These are phyloP conservation scores for Chymomyza costata DNA, from an alignment of 1,140 invertebrate genomes.

Conservation along the genomic window DNA sequence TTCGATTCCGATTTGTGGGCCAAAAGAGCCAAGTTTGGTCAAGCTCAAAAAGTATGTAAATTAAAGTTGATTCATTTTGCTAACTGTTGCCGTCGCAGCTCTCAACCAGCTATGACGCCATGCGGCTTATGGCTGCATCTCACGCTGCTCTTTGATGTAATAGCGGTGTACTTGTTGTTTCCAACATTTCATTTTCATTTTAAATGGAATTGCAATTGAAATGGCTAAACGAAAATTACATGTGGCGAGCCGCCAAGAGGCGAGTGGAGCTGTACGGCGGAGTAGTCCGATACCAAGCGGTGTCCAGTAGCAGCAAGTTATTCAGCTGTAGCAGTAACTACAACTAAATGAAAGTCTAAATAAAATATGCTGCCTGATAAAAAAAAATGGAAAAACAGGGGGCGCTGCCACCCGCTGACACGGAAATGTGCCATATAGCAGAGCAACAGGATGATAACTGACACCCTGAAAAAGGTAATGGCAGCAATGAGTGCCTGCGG, in stretches of 20 bases:
- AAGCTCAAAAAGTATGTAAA: constrained; percentile 47
- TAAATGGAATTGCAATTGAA: constrained; percentile 58
- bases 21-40: constrained; percentile 11
- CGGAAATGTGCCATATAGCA: too few species aligned
- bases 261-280: background rate
- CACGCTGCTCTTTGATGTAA: too few species aligned
- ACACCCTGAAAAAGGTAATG: background rate
- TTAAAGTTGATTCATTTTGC: constrained; percentile 65
- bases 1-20: constrained; percentile 34
- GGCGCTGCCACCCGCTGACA: too few species aligned
- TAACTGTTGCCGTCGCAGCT: constrained; percentile 6
- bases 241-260: constrained; percentile 18
- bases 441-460: background rate
- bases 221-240: constrained; percentile 54
- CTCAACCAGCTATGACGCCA: background rate
- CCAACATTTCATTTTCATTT: constrained; percentile 9
- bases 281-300: background rate
- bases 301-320: background rate
- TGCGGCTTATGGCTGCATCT: constrained; percentile 3
- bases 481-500: too few species aligned
- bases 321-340: too few species aligned
- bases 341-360: constrained; percentile 51
- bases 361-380: constrained; percentile 57
- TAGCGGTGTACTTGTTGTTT: too few species aligned
- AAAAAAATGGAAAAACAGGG: too few species aligned